These are phyloP conservation scores for Hippotragus niger DNA, from an alignment of 2,113 vertebrate species.

Conservation along the genomic window DNA sequence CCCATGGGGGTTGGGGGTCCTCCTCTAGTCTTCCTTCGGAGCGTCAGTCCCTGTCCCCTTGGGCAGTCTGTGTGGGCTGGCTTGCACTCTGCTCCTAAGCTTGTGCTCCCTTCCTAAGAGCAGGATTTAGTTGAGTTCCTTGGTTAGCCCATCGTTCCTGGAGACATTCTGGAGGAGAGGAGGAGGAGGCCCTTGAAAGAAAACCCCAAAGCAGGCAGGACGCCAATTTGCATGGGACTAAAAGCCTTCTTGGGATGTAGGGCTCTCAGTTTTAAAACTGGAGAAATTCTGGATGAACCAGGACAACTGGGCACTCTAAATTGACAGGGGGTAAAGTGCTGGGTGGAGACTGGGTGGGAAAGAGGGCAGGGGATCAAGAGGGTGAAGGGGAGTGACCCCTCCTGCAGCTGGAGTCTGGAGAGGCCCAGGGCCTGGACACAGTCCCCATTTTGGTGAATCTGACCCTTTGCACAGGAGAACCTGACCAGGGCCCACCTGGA, in stretches of 20 bases:
- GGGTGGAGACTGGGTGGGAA: not conserved
- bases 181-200: not conserved
- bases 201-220: not conserved
- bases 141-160: not conserved
- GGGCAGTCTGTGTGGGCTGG: not conserved
- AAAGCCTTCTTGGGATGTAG: not conserved
- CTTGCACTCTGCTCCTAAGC: not conserved
- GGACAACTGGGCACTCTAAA: not conserved
- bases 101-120: not conserved
- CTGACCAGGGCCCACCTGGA: constrained; percentile 64
- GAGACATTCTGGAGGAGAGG: not conserved
- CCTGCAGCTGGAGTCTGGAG: not conserved
- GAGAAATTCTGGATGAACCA: not conserved
- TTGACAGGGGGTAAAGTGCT: not conserved
- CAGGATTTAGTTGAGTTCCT: not conserved
- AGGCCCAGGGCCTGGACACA: constrained; percentile 68
- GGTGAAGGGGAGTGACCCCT: not conserved
- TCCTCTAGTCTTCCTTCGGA: not conserved
- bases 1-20: not conserved
- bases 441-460: constrained; percentile 73
- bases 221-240: not conserved
- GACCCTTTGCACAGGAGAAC: constrained; percentile 65
- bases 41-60: not conserved
- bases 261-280: not conserved
- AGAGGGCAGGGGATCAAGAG: not conserved